Evolutionary conservation across 2,888 invertebrate genomes (phyloP).

Genomic region (Limenitis camilla): DNA sequence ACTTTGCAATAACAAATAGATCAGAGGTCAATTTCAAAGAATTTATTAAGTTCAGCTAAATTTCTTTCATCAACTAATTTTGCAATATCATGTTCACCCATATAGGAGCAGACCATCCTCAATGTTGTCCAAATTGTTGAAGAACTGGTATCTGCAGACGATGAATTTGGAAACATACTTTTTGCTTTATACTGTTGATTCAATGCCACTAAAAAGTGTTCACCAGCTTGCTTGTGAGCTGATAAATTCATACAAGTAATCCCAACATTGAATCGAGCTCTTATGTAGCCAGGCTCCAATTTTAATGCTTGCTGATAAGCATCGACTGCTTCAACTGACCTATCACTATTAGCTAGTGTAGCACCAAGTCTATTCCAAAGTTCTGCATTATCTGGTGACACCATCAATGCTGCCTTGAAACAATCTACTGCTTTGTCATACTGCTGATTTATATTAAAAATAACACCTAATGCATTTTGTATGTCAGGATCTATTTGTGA

Average conservation of each 20-base stretch:
- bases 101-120: constrained; percentile 88
- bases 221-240: constrained; percentile 95
- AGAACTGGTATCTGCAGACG: constrained; percentile 77
- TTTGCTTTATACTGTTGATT: constrained; percentile 87
- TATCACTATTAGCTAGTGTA: constrained; percentile 95
- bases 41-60: constrained; percentile 75
- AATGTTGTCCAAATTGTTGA: constrained; percentile 96
- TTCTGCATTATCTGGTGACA: constrained; percentile 86
- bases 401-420: constrained; percentile 91
- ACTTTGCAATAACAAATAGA: neutral
- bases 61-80: constrained; percentile 77
- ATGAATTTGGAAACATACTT: constrained; percentile 48
- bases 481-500: constrained; percentile 89
- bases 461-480: constrained; percentile 94
- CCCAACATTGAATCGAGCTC: constrained; percentile 97
- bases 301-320: constrained; percentile 94
- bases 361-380: constrained; percentile 98
- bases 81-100: constrained; percentile 80
- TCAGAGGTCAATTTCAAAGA: constrained; percentile 49
- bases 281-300: constrained; percentile 95
- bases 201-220: constrained; percentile 94
- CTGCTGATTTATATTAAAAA: constrained; percentile 95
- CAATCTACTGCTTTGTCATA: constrained; percentile 98
- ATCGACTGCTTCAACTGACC: constrained; percentile 96
- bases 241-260: constrained; percentile 97